Conservation (phyloP, 2,888 invertebrate species). For the Leucozona laternaria region DNA sequence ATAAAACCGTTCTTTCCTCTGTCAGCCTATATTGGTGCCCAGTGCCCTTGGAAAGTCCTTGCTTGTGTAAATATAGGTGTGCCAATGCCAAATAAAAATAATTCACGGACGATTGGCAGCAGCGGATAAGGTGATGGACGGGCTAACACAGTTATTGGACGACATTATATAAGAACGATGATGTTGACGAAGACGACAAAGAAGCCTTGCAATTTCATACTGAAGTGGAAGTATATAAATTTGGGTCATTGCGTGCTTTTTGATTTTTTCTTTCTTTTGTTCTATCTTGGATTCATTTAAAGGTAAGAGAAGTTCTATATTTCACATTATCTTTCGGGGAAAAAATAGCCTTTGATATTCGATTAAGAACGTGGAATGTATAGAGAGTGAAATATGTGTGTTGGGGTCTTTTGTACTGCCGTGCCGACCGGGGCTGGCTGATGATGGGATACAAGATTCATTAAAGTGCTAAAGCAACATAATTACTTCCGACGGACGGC, state of each 20-base stretch:
- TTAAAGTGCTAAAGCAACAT: conserved; percentile 64
- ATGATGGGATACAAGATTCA: conserved; percentile 56
- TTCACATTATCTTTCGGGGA: conserved; percentile 20
- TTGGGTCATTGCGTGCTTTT: conserved; percentile 74
- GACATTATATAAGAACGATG: conserved; percentile 17
- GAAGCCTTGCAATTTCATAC: conserved; percentile 53
- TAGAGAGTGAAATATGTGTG: conserved; percentile 45
- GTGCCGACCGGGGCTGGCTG: no score
- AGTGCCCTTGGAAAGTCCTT: conserved; percentile 62
- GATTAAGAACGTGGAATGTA: conserved; percentile 25
- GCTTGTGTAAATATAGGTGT: conserved; percentile 64
- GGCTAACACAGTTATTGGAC: conserved; percentile 9
- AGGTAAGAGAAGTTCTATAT: conserved; percentile 17
- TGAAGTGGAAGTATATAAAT: conserved; percentile 21
- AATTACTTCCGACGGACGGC: conserved; percentile 32
- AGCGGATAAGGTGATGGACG: conserved; percentile 72
- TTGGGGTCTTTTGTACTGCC: background rate
- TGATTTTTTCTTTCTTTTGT: conserved; percentile 5
- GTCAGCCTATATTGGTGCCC: background rate
- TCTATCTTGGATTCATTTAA: background rate
- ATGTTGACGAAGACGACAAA: background rate
- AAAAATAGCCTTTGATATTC: conserved; percentile 32
- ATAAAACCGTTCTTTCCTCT: background rate
- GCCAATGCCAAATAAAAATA: conserved; percentile 62
- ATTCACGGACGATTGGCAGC: conserved; percentile 67